Base-by-base conservation (phyloP, 2,797 vertebrate genomes). In the Hephaestus fuliginosus region DNA sequence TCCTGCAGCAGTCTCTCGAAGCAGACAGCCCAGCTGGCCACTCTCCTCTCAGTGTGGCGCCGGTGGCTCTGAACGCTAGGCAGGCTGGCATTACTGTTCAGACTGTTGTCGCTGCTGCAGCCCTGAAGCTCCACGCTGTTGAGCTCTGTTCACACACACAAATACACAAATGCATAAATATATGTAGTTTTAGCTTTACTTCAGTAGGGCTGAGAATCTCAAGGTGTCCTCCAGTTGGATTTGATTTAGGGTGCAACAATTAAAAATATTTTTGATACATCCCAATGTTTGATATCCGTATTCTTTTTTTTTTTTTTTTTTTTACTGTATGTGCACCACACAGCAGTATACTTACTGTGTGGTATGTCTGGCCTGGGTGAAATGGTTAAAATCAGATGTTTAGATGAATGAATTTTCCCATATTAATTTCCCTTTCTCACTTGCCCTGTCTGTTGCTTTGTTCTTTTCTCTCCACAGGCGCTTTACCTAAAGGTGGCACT, bases 41-140 rank as follows among this genome's bases (percentile, higher is more conserved):
- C 97, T 56, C 98, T 95, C 74, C 97, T 93, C 77, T 99, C 98
- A 0, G 96, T 95, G 89, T 98, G 97, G 11, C 96, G 96, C 58
- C 97, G 95, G 93, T 98, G 97, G 94, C 97, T 98, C 94, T 98
- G 98, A 68, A 98, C 97, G 0, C 97, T 98, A 82, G 98, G 98
- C 58, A 99, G 97, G 87, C 98, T 99, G 90, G 97, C 97, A 95
- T 99, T 99, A 90, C 98, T 99, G 93, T 97, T 99, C 70, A 99
- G 95, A 90, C 98, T 99, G 89, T 97, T 97, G 79, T 97, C 97
- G 64, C 98, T 99, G 93, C 96, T 95, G 63, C 98, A 98, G 92
- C 97, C 98, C 83, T 99, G 97, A 86, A 99, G 93, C 84, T 98
- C 98, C 39, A 95, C 94, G 46, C 97, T 97, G 79, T 97, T 98